Evolutionary conservation across 2,797 vertebrate species (phyloP), one percentile per base, ranked within the genome.

Genomic region (Sebastes steindachneri): DNA sequence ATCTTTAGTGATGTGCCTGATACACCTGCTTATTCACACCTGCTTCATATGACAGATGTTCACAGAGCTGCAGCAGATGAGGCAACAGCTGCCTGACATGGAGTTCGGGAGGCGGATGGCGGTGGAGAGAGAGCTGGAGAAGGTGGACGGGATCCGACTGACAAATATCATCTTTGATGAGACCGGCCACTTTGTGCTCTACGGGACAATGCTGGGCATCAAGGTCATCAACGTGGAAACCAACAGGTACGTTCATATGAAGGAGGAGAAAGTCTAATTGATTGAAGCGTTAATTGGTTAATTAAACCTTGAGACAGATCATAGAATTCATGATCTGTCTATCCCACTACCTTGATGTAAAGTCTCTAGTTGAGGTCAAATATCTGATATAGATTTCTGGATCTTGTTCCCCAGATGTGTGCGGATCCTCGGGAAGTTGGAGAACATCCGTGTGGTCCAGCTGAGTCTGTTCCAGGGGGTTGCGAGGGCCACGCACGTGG

Each of bases 211-310:
- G 99, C 89, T 99, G 90, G 99, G 99, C 84, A 98, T 99, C 95
- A 99, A 99, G 89, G 97, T 99, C 90, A 98, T 99, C 94, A 99
- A 99, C 19, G 96, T 99, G 68, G 99, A 99, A 90, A 99, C 99
- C 74, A 99, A 99, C 94, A 96, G 97, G 99, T 95, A 68, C 0
- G 57, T 21, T 29, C 7, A 29, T 3, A 12, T 19, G 7, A 23
- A 21, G 41, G 5, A 2, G 29, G 7, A 57, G 23, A 26, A 21
- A 7, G 54, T 14, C 12, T 25, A 57, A 57, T 14, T 57, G 11
- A 57, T 57, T 57, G 6, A 25, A 25, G 54, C 2, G 54, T 25
- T 53, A 11, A 31, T 35, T 35, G 11, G 19, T 29, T 9, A 5
- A 60, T 31, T 48, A 33, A 33, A 7, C 60, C n/a, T 63, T 45